Conservation (phyloP, 2,888 invertebrate genomes). For the Lithophane semibrunnea region DNA sequence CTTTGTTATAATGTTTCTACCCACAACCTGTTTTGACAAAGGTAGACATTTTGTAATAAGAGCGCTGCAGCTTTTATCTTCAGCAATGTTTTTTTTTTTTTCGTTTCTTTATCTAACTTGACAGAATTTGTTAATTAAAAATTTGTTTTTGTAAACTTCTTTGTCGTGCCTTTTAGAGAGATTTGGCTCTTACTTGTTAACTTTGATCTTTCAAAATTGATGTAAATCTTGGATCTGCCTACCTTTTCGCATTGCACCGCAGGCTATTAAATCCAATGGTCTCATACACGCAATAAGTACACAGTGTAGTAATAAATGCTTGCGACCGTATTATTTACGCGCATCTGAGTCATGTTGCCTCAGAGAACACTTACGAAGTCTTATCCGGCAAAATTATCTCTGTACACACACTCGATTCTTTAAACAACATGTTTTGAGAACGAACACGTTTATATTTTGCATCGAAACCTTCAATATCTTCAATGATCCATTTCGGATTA, state of each 20-base stretch:
- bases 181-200: background rate
- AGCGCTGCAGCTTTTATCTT: background rate
- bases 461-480: background rate
- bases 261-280: constrained; percentile 35
- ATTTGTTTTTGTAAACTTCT: background rate
- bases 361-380: constrained; percentile 59
- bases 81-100: constrained; percentile 15
- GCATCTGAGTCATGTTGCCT: constrained; percentile 59
- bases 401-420: constrained; percentile 37
- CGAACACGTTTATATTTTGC: constrained; percentile 6
- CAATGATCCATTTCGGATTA: background rate
- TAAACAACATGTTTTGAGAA: constrained; percentile 9
- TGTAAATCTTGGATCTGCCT: constrained; percentile 5
- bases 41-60: constrained; percentile 24
- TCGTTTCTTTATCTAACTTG: background rate
- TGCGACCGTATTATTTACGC: constrained; percentile 59
- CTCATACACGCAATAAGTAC: constrained; percentile 52
- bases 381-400: constrained; percentile 59
- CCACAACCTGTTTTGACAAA: constrained; percentile 21
- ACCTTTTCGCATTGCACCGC: constrained; percentile 13
- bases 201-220: constrained; percentile 3
- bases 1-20: constrained; percentile 17
- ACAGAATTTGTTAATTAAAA: background rate
- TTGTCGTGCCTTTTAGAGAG: background rate
- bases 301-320: constrained; percentile 53